Base-by-base conservation (phyloP, 2,797 vertebrate genomes). In the Merluccius polli region DNA sequence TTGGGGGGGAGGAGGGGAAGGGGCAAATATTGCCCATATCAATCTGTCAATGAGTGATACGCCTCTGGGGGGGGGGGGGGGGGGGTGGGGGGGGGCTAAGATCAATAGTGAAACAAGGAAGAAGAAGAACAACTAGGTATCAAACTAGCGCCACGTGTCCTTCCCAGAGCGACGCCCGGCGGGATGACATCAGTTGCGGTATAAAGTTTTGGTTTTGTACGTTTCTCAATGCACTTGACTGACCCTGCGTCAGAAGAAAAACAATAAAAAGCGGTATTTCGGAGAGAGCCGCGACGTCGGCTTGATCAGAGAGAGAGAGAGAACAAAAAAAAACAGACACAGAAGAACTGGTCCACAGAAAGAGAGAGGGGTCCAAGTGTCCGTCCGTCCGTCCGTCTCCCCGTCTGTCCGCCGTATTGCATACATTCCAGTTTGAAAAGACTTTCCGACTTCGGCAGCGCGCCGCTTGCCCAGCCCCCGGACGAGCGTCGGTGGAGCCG, bases 21-120 rank as follows among this genome's bases (percentile, higher is more conserved):
- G 91, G 93, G 92, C 95, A 95, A 94, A 96, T 95, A 96, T 96
- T 95, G 96, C 94, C 95, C 93, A 95, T 92, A 92, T 90, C 86
- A 27, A 68, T 90, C 92, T 68, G 29, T 68, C 24, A 31, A 68
- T 7, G 65, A 68, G 65, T 68, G 24, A 29, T 13, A 7, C 11
- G 65, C 63, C 13, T 67, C 63, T 29, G 63, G 27, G 63, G n/a
- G n/a, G n/a, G n/a, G n/a, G n/a, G n/a, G n/a, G n/a, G n/a, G n/a
- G n/a, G n/a, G n/a, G n/a, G n/a, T n/a, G n/a, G n/a, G n/a, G n/a
- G n/a, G n/a, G 24, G 24, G 29, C 65, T 29, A 68, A 68, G 65
- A 68, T 68, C 27, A 68, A 68, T 31, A 68, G 65, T 68, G 65
- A 29, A 16, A 31, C 29, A 1, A 69, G 77, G 70, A 72, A 81